Conservation (phyloP, 2,888 invertebrate species). For the Muscina levida region DNA sequence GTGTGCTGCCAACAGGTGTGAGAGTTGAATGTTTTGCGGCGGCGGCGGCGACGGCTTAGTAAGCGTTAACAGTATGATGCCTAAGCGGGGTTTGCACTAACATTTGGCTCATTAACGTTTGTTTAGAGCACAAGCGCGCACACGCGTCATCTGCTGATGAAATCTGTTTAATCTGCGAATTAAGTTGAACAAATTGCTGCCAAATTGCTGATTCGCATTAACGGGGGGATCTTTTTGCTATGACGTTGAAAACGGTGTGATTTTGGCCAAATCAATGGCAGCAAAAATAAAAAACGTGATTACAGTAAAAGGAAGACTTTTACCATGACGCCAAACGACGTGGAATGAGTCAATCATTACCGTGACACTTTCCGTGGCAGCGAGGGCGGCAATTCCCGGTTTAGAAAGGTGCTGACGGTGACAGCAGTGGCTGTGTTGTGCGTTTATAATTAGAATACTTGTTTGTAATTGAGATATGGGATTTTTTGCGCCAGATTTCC, state of each 20-base stretch:
- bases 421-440: too few relatives aligned
- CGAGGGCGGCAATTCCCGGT: background rate
- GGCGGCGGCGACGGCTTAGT: background rate
- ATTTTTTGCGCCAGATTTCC: background rate
- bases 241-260: too few relatives aligned
- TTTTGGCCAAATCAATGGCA: background rate
- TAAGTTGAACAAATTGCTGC: too few relatives aligned
- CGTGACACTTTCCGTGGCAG: constrained; percentile 2
- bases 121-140: constrained; percentile 19
- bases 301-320: background rate
- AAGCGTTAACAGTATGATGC: constrained; percentile 6
- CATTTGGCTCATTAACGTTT: constrained; percentile 42
- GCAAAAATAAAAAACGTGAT: background rate
- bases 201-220: too few relatives aligned
- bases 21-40: constrained; percentile 3
- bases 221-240: constrained; percentile 23
- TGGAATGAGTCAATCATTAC: constrained; percentile 9
- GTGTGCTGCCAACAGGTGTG: constrained; percentile 62
- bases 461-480: background rate
- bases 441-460: background rate
- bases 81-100: background rate
- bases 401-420: background rate
- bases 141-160: constrained; percentile 56
- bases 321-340: background rate
- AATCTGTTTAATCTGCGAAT: too few relatives aligned